A percentile compares a stretch with the other conserved stretches of the same genome.
Conservation (phyloP, 1,140 invertebrate species). For the Thereuonema tuberculata region DNA sequence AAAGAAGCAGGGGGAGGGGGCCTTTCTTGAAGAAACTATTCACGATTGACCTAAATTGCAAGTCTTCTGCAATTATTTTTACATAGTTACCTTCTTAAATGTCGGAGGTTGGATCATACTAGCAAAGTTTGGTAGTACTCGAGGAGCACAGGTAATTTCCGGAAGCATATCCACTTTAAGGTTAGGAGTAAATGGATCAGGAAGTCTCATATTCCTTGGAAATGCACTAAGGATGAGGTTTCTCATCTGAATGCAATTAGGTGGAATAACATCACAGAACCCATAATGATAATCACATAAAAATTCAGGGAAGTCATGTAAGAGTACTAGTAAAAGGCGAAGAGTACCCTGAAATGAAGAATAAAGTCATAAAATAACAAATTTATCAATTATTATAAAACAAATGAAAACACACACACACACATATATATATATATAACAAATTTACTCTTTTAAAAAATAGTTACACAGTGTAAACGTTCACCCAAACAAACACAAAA, state of each 20-base stretch:
- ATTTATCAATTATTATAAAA: too few species aligned
- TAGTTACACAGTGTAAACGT: too few species aligned
- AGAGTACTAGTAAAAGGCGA: conserved; percentile 81
- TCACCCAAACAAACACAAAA: too few species aligned
- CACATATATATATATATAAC: too few species aligned
- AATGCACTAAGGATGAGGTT: conserved; percentile 96
- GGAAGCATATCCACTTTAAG: conserved; percentile 89
- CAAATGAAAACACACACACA: too few species aligned
- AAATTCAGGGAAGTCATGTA: conserved; percentile 99
- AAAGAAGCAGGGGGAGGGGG: too few species aligned
- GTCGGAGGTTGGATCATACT: conserved; percentile 68
- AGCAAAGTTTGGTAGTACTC: conserved; percentile 78
- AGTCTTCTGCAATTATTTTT: too few species aligned
- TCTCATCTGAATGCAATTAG: conserved; percentile 98
- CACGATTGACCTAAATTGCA: too few species aligned
- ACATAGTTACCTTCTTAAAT: conserved; percentile 75
- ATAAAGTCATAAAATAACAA: not conserved
- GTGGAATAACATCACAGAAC: conserved; percentile 98
- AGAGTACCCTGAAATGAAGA: conserved; percentile 59
- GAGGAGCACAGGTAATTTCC: conserved; percentile 62
- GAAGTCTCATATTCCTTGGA: conserved; percentile 91
- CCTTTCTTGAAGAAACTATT: too few species aligned
- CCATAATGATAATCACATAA: conserved; percentile 97
- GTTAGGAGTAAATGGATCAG: conserved; percentile 96
- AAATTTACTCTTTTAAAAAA: too few species aligned